Conservation (phyloP, 2,113 vertebrate species). For the Larimichthys polyactis region DNA sequence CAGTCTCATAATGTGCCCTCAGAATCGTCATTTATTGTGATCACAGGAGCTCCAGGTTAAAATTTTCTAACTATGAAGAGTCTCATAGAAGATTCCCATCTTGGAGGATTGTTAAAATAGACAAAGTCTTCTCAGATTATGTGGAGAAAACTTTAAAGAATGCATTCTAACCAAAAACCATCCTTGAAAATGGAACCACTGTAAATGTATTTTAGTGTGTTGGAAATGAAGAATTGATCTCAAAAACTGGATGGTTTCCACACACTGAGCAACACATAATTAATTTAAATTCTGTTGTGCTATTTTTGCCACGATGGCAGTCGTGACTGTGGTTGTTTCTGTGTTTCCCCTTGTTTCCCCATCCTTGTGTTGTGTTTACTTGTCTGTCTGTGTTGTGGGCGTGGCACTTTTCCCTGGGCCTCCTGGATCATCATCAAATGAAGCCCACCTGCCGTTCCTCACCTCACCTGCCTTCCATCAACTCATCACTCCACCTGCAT, state of each 20-base stretch:
- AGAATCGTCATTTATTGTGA: constrained; percentile 25
- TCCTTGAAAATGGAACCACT: not conserved
- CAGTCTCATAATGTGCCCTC: constrained; percentile 25
- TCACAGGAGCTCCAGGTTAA: not conserved
- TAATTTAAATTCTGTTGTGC: no score
- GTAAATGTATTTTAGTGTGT: not conserved
- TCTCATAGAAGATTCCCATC: not conserved
- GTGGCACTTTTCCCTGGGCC: no score
- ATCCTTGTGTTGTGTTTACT: no score
- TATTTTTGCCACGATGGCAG: no score
- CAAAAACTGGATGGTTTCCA: not conserved
- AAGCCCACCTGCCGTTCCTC: no score
- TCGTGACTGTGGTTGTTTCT: no score
- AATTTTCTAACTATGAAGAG: constrained; percentile 11
- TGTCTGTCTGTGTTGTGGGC: no score
- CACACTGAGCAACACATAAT: not conserved
- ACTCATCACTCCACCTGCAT: no score
- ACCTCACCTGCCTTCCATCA: no score
- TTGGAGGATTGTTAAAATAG: constrained; percentile 10
- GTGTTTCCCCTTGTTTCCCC: no score
- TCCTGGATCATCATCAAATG: no score
- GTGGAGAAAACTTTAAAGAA: not conserved
- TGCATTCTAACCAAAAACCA: not conserved
- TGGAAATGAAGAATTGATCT: not conserved
- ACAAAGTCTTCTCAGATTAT: not conserved